Evolutionary conservation across 2,888 invertebrate genomes (phyloP), one percentile per base, ranked within the genome.

Genomic region (Drosophila paramelanica): DNA sequence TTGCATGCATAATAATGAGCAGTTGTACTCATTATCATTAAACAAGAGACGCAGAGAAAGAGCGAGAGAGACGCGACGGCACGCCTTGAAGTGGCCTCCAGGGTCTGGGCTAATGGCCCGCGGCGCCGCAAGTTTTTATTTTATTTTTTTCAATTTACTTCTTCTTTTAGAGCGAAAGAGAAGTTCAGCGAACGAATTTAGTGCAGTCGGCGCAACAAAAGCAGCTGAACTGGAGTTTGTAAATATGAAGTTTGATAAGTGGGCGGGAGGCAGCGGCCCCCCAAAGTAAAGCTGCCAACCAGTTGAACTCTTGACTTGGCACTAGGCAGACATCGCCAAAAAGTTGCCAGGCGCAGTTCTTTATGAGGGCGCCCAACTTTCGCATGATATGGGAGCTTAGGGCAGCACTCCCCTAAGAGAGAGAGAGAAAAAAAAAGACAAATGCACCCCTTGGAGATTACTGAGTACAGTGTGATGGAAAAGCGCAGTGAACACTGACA

Each of bases 231-330:
- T 61, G 47, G 67, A 86, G 73, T 86, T 81, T 73, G 83, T 86
- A 82, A 82, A 82, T 86, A 82, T 82, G 79, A 82, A 82, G 81
- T 86, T 80, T 86, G 83, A 83, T 83, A 86, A 86, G 79, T 82
- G 77, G 65, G 45, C 17, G 50, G 65, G 45, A 14, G 50, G 14
- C 1, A 11, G 31, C 31, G 10, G 20, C 23, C 7, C 60, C n/a
- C 20, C 43, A 25, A 47, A 53, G 62, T 45, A 50, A 58, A 55
- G 61, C 66, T 49, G 60, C 47, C 64, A 79, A 69, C 58, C 73
- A 73, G 75, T 76, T 76, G 69, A 65, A 57, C 80, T 77, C 81
- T 79, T 83, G 77, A 81, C 78, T 68, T 64, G 62, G 57, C 49
- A 55, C 69, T 23, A 42, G 23, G 76, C 67, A 83, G 72, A 73